phyloP scores from a whole-genome alignment of 2,113 vertebrate species.

The Vombatus ursinus region DNA sequence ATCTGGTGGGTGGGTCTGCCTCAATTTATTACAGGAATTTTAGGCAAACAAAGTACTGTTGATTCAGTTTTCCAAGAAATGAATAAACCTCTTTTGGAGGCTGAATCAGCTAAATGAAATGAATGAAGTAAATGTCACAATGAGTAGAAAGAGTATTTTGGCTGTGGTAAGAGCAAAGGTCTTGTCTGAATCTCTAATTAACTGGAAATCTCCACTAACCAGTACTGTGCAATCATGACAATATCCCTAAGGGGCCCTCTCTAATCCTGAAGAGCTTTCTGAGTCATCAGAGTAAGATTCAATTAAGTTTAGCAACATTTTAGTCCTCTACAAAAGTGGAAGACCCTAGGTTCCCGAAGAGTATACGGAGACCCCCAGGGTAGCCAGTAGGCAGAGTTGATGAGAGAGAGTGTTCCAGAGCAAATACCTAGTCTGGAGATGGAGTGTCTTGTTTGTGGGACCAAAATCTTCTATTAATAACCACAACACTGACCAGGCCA shows the following conservation, averaged over 20 bases:
- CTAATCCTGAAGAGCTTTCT: background rate
- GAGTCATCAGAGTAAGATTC: background rate
- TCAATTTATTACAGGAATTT: background rate
- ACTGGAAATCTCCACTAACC: background rate
- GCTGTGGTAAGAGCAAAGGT: background rate
- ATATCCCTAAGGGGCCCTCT: background rate
- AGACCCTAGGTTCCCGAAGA: background rate
- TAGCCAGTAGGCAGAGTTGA: background rate
- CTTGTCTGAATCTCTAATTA: background rate
- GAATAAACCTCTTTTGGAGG: background rate
- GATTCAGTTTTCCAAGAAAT: background rate
- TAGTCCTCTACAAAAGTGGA: background rate
- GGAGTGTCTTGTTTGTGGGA: background rate
- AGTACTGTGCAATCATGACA: background rate
- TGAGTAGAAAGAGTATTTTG: background rate
- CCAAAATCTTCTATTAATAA: constrained; percentile 28
- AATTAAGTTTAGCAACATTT: background rate
- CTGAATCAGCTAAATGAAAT: background rate
- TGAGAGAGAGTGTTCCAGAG: background rate
- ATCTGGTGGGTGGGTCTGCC: background rate
- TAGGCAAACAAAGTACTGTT: background rate
- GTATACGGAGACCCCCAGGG: background rate
- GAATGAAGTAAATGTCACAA: background rate
- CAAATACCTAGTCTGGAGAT: background rate
- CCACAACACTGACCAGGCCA: constrained; percentile 4